These are phyloP conservation scores for Eilema griseolum DNA, from an alignment of 2,888 invertebrate species.

Conservation along the genomic window DNA sequence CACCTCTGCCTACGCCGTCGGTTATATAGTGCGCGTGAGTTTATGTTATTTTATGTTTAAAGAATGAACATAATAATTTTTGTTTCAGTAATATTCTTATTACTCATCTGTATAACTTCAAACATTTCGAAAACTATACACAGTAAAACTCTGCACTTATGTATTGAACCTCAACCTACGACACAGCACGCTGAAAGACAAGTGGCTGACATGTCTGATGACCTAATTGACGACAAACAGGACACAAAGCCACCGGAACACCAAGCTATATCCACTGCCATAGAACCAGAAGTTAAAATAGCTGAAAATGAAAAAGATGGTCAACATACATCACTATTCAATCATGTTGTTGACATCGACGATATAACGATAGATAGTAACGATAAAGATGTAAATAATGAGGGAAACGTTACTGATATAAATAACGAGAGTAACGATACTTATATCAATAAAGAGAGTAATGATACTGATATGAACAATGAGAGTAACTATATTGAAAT, in stretches of 20 bases:
- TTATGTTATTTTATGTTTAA: too few species aligned
- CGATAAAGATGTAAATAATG: background rate
- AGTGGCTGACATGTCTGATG: background rate
- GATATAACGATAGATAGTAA: background rate
- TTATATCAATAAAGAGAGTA: too few species aligned
- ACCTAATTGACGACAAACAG: background rate
- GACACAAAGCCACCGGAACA: background rate
- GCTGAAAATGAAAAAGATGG: background rate
- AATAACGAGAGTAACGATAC: too few species aligned
- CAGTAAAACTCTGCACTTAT: background rate
- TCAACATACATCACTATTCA: background rate
- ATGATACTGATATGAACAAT: background rate
- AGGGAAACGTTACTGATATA: background rate
- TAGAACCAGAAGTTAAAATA: background rate
- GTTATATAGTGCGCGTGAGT: too few species aligned
- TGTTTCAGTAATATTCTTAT: conserved; percentile 9
- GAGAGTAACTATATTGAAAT: background rate
- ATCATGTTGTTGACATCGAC: background rate
- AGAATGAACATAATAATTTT: background rate
- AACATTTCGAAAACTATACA: background rate
- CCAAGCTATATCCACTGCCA: background rate
- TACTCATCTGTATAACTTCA: background rate
- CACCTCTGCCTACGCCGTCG: too few species aligned
- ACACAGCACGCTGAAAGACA: background rate
- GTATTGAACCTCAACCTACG: background rate